Evolutionary conservation across 2,888 invertebrate genomes (phyloP).

Genomic region (Lasioglossum vierecki): DNA sequence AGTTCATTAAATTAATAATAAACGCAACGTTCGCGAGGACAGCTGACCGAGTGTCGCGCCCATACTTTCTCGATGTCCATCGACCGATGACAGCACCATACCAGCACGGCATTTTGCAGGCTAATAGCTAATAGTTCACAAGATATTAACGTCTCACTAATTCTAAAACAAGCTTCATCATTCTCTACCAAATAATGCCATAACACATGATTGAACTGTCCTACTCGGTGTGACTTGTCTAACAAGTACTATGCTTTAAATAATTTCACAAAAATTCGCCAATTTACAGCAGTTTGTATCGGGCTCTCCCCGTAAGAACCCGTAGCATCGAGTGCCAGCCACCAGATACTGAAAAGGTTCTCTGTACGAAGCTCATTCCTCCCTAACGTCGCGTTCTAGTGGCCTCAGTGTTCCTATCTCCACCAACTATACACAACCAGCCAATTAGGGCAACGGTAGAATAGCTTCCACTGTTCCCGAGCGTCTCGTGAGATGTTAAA

Average conservation of each 20-base stretch:
- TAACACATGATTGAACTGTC: neutral
- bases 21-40: constrained; percentile 32
- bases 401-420: neutral
- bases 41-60: neutral
- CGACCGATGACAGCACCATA: neutral
- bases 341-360: neutral
- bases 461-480: neutral
- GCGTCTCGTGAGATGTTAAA: neutral
- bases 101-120: neutral
- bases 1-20: constrained; percentile 61
- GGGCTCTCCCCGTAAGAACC: neutral
- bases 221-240: neutral
- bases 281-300: neutral
- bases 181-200: neutral
- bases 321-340: neutral
- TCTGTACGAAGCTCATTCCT: neutral
- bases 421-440: neutral
- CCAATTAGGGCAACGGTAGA: neutral
- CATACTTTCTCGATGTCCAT: neutral
- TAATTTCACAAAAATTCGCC: neutral
- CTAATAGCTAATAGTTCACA: constrained; percentile 18
- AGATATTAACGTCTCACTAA: neutral
- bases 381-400: neutral
- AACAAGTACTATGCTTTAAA: neutral
- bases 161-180: neutral